phyloP scores from a whole-genome alignment of 2,888 invertebrate species.

The Metalampra italica region DNA sequence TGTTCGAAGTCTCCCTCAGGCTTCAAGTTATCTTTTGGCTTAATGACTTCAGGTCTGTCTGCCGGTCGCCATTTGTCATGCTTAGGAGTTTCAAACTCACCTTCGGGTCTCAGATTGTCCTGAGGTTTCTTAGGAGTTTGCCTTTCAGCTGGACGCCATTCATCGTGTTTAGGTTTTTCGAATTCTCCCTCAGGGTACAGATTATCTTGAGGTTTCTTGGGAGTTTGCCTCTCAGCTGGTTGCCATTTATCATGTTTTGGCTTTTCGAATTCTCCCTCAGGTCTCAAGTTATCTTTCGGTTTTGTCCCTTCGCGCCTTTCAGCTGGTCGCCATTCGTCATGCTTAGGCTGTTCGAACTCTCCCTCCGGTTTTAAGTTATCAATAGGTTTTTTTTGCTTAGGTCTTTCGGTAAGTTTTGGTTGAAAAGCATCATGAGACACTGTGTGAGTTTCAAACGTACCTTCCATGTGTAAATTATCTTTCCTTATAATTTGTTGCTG shows the following conservation, averaged over 20 bases:
- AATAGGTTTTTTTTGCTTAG: constrained; percentile 72
- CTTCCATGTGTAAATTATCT: constrained; percentile 76
- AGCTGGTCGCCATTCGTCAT: constrained; percentile 69
- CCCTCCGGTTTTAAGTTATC: constrained; percentile 80
- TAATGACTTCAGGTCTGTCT: constrained; percentile 35
- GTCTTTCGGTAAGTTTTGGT: constrained; percentile 61
- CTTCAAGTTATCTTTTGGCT: constrained; percentile 49
- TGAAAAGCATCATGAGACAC: constrained; percentile 54
- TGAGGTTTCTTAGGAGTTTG: constrained; percentile 52
- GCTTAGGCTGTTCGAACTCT: constrained; percentile 59
- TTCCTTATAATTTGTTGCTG: constrained; percentile 54
- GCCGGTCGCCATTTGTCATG: constrained; percentile 55
- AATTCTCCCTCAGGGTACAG: constrained; percentile 71
- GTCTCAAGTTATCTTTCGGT: constrained; percentile 77
- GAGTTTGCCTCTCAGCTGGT: constrained; percentile 53
- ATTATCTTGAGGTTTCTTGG: constrained; percentile 69
- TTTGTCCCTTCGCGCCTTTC: constrained; percentile 73
- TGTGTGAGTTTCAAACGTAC: constrained; percentile 67
- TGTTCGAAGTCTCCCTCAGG: constrained; percentile 72
- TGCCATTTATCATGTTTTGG: constrained; percentile 59
- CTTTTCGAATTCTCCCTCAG: constrained; percentile 77
- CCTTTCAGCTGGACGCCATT: constrained; percentile 51
- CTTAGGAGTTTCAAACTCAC: constrained; percentile 71
- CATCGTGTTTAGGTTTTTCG: constrained; percentile 50
- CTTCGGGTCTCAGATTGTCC: constrained; percentile 79